Conservation (phyloP, 1,140 invertebrate species). For the Meteorus sp. region DNA sequence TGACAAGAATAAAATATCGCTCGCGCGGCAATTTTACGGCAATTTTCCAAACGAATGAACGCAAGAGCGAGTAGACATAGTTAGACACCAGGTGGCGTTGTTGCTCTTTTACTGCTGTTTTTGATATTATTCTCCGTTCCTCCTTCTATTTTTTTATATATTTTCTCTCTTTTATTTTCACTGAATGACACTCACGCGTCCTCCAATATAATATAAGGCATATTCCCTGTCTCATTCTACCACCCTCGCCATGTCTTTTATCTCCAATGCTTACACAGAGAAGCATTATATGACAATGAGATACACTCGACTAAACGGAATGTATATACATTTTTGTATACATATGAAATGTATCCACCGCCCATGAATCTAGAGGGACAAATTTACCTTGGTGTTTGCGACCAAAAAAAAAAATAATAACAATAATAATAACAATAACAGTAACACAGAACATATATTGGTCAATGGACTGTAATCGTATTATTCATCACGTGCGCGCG, state of each 20-base stretch:
- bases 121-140: conserved; percentile 9
- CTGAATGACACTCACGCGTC: no score
- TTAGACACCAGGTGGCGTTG: conserved; percentile 17
- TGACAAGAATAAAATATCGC: conserved; percentile 57
- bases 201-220: no score
- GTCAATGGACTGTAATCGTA: conserved; percentile 38
- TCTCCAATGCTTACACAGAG: conserved; percentile 28
- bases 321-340: no score
- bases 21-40: conserved; percentile 57
- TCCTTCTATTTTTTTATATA: conserved; percentile 15
- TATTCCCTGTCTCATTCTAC: no score
- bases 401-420: no score
- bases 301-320: conserved; percentile 17
- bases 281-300: conserved; percentile 7
- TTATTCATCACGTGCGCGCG: conserved; percentile 31
- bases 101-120: conserved; percentile 30
- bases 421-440: no score
- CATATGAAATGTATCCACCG: no score
- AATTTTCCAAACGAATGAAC: conserved; percentile 52
- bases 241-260: conserved; percentile 19
- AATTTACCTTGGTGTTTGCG: conserved; percentile 33
- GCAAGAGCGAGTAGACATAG: conserved; percentile 32
- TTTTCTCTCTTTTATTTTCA: conserved; percentile 16
- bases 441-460: conserved; percentile 19
- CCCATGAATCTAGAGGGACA: conserved; percentile 16